Evolutionary conservation across 2,888 invertebrate genomes (phyloP), one percentile per base, ranked within the genome.

Genomic region (Polymixis lichenea): DNA sequence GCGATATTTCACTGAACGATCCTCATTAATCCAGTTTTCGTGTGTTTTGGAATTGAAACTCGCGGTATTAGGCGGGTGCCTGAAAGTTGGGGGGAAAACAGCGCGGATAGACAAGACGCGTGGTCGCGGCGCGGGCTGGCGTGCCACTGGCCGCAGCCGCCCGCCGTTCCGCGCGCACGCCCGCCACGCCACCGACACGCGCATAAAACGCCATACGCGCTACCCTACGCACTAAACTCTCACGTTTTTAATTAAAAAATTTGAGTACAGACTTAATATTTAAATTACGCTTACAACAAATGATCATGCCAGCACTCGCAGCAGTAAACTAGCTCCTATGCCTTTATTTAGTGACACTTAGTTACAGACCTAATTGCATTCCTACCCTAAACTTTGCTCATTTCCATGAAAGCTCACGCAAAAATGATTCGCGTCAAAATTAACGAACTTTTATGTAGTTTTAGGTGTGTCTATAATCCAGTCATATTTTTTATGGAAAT

Each of bases 101-200:
- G 79, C 82, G 83, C 81, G 84, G 81, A 65, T 60, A 68, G 72
- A 61, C 86, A 80, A 82, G 88, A 92, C 95, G 94, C 93, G 95
- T 91, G 90, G 75, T 91, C 95, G 88, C 91, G 90, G 80, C 92
- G 95, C 94, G 91, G 90, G 93, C 92, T 91, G 87, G 86, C 88
- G 88, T 90, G 90, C 91, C 94, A 96, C 96, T 96, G 96, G 90
- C 92, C 89, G 90, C 84, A 77, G 68, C 61, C 68, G 61, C 68
- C 67, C 88, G 83, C 87, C 83, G 85, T 87, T 85, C 87, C 89
- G 88, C 90, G 88, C 91, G 77, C 85, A 75, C 86, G 73, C 85
- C 72, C 87, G 88, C 89, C 87, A 88, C 91, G 90, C 91, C 89
- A 88, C 87, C 91, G 89, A 89, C 85, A 84, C 90, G 89, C 91